Percentiles rank a stretch among this genome's conserved stretches.
These are phyloP conservation scores for Meloidogyne hapla DNA, from an alignment of 1,140 invertebrate species.

Conservation along the genomic window DNA sequence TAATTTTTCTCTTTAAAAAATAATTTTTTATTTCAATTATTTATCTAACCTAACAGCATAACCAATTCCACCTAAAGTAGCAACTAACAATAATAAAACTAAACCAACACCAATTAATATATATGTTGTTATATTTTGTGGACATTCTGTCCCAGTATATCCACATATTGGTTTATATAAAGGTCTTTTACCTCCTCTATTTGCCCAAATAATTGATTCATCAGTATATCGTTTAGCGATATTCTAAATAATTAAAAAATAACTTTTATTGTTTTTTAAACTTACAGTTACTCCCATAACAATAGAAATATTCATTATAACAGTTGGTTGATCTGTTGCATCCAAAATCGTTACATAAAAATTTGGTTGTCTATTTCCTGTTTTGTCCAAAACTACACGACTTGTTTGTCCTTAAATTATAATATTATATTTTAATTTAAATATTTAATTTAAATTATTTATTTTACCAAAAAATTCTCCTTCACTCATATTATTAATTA, in stretches of 20 bases:
- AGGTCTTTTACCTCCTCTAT: constrained; percentile 13
- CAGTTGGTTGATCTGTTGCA: constrained; percentile 22
- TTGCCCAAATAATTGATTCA: background rate
- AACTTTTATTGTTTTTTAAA: constrained; percentile 1
- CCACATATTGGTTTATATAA: constrained; percentile 14
- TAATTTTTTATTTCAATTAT: background rate
- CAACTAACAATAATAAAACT: constrained; percentile 29
- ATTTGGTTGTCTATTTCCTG: constrained; percentile 39
- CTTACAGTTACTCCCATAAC: constrained; percentile 34
- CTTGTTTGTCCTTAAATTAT: constrained; percentile 44
- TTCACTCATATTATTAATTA: constrained; percentile 7
- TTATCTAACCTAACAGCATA: constrained; percentile 32
- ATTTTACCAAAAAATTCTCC: constrained; percentile 24
- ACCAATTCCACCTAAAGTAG: constrained; percentile 25
- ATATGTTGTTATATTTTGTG: constrained; percentile 13
- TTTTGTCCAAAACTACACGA: constrained; percentile 27
- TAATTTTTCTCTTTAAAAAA: constrained; percentile 36
- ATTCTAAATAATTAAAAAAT: background rate
- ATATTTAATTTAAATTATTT: background rate
- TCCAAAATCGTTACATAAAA: constrained; percentile 37
- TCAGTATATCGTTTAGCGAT: background rate
- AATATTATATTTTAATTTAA: constrained; percentile 6
- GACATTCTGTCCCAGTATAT: constrained; percentile 17
- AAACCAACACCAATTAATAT: constrained; percentile 30
- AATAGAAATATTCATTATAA: constrained; percentile 29